phyloP scores from a whole-genome alignment of 2,888 invertebrate genomes.

The Hydraecia micacea region DNA sequence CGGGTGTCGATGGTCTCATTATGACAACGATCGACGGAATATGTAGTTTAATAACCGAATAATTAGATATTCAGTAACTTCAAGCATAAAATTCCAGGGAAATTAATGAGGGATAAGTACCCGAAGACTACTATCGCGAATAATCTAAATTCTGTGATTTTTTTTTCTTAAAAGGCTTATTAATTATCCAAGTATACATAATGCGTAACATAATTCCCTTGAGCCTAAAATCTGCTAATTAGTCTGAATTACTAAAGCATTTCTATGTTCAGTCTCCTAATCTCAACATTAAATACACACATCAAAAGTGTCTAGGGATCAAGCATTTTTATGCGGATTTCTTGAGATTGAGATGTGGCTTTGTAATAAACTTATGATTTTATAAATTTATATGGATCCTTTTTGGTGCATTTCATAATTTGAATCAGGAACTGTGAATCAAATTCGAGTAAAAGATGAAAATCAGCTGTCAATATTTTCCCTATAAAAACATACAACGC shows the following conservation, averaged over 20 bases:
- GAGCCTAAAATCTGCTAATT: neutral
- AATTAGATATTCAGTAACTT: neutral
- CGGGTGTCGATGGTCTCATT: slow-evolving; percentile 17
- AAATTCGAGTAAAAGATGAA: too few species aligned
- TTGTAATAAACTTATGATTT: too few species aligned
- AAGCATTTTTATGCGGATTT: too few species aligned
- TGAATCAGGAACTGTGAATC: too few species aligned
- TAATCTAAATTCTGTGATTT: neutral
- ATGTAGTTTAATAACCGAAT: slow-evolving; percentile 5
- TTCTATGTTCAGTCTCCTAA: neutral
- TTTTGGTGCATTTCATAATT: too few species aligned
- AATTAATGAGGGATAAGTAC: neutral
- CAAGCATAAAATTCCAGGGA: neutral
- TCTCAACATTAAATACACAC: slow-evolving; percentile 22
- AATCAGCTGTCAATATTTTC: too few species aligned
- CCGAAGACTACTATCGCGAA: neutral
- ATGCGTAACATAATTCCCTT: neutral
- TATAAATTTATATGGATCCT: too few species aligned
- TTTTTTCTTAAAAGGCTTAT: neutral
- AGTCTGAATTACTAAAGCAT: slow-evolving; percentile 3
- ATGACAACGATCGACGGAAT: neutral
- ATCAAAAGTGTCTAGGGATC: too few species aligned
- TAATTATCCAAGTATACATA: neutral
- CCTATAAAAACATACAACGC: too few species aligned
- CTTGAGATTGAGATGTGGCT: too few species aligned